Conservation (phyloP, 2,113 vertebrate genomes). For the Canis aureus region DNA sequence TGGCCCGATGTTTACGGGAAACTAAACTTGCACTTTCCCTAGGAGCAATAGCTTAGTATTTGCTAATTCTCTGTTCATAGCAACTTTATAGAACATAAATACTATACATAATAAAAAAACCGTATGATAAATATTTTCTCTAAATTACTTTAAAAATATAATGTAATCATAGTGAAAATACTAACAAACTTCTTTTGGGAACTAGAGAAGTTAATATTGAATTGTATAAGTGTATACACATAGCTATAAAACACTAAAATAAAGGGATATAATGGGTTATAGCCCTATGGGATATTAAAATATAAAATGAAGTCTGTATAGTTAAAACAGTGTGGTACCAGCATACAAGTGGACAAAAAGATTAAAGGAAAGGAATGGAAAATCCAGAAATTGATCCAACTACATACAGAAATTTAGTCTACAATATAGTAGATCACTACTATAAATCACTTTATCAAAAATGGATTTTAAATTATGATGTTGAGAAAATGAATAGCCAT, state of each 20-base stretch:
- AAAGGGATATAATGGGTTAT: neutral
- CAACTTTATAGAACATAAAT: neutral
- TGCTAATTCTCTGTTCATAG: neutral
- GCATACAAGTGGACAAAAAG: neutral
- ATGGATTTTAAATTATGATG: neutral
- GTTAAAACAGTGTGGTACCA: neutral
- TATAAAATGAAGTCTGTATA: neutral
- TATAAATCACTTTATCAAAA: neutral
- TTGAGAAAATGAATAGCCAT: neutral
- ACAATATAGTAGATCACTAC: neutral
- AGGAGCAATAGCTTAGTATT: neutral
- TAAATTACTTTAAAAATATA: neutral
- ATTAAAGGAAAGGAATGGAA: neutral
- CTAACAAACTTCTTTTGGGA: neutral
- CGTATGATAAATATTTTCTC: neutral
- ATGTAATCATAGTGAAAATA: neutral
- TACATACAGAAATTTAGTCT: neutral
- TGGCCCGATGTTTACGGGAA: neutral
- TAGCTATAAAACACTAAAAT: neutral
- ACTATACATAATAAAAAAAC: neutral
- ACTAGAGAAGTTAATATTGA: neutral
- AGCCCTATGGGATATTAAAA: neutral
- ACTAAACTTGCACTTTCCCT: neutral
- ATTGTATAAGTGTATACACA: neutral
- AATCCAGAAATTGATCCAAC: neutral